Evolutionary conservation across 2,888 invertebrate species (phyloP).

Genomic region (Balanococcus diminutus): DNA sequence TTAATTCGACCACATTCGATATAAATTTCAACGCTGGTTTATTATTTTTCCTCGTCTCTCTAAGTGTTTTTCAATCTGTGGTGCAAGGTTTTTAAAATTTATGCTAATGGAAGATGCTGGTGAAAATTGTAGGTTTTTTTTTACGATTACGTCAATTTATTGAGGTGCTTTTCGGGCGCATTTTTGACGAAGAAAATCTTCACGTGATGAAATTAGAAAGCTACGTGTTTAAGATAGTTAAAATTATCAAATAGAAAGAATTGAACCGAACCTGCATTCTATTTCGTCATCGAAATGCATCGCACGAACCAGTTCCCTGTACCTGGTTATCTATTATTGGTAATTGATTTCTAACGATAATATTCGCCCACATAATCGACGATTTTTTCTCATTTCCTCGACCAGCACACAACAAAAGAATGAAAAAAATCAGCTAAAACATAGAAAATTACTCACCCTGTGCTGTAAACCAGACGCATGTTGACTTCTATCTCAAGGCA

Average conservation of each 20-base stretch:
- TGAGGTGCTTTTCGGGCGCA: not conserved
- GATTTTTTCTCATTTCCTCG: not conserved
- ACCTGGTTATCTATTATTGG: not conserved
- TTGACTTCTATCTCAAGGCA: not conserved
- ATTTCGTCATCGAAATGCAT: constrained; percentile 23
- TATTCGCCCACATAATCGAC: not conserved
- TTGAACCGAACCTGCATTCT: not conserved
- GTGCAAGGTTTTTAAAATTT: not conserved
- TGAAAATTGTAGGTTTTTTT: not conserved
- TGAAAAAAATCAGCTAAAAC: not conserved
- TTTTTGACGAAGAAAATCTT: not conserved
- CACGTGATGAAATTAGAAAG: not conserved
- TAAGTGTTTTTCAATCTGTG: not conserved
- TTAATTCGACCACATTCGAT: not conserved
- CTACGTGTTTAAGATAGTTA: not conserved
- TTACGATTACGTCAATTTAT: not conserved
- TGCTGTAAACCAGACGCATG: constrained; percentile 21
- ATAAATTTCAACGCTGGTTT: not conserved
- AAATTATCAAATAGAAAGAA: not conserved
- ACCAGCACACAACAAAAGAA: not conserved
- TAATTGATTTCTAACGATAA: constrained; percentile 8
- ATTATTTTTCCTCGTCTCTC: not conserved
- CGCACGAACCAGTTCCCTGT: not conserved
- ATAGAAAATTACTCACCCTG: constrained; percentile 9
- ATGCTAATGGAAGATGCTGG: not conserved